phyloP scores from a whole-genome alignment of 2,888 invertebrate species.

The Campoletis raptor region DNA sequence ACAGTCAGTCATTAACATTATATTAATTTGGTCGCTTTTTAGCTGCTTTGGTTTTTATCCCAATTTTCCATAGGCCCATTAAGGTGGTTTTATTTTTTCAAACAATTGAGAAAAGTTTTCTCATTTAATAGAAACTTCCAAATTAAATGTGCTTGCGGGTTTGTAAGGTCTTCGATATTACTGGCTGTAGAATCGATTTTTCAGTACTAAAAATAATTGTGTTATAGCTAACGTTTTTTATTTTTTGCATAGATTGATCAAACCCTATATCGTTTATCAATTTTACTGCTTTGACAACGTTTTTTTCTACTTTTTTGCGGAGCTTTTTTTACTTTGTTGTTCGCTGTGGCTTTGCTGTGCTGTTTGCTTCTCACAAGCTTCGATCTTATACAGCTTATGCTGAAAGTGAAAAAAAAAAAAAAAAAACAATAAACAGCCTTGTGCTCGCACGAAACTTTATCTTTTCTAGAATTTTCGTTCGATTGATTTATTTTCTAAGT shows the following conservation, averaged over 20 bases:
- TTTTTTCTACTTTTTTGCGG: background rate
- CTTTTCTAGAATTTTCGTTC: conserved; percentile 17
- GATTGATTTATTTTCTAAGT: conserved; percentile 15
- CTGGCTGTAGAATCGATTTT: background rate
- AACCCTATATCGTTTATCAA: background rate
- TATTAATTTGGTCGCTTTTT: background rate
- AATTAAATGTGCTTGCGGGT: background rate
- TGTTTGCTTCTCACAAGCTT: conserved; percentile 29
- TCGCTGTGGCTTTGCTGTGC: conserved; percentile 42
- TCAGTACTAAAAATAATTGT: background rate
- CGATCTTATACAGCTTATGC: conserved; percentile 12
- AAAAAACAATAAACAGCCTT: conserved; percentile 6
- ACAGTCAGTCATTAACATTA: background rate
- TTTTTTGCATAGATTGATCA: background rate
- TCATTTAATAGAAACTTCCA: background rate
- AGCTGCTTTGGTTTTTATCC: background rate
- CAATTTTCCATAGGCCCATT: background rate
- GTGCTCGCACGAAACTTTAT: conserved; percentile 45
- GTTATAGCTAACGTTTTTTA: background rate
- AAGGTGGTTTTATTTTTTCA: no score
- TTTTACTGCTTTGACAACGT: background rate
- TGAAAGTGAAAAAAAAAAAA: background rate
- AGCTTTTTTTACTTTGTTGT: conserved; percentile 2
- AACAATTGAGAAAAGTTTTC: background rate
- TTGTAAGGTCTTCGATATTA: background rate